Evolutionary conservation across 30 jellyfish, hydroid and myxozoan species (phyloP).

Genomic region (Aurelia coerulea): DNA sequence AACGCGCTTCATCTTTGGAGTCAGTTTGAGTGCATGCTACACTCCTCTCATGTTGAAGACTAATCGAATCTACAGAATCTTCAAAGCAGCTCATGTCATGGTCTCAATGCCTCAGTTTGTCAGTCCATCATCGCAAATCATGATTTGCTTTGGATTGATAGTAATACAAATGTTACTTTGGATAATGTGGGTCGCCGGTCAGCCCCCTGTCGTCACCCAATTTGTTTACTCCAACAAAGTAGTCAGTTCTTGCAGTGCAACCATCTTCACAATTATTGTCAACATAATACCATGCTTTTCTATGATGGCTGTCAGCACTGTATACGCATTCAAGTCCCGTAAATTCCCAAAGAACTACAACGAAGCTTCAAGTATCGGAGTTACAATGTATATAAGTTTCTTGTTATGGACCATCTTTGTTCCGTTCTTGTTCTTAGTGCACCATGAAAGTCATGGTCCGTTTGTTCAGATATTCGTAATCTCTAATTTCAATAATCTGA

Average conservation of each 20-base stretch:
- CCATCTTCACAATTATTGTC: constrained; percentile 32
- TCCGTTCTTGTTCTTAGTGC: background rate
- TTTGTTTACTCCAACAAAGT: constrained; percentile 41
- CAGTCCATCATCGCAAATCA: constrained; percentile 74
- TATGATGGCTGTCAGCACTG: constrained; percentile 71
- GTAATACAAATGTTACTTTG: constrained; percentile 68
- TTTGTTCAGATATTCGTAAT: too few relatives aligned
- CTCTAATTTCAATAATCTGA: too few relatives aligned
- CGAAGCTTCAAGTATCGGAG: constrained; percentile 84
- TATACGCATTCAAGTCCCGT: constrained; percentile 87
- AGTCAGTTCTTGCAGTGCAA: constrained; percentile 36
- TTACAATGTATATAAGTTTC: constrained; percentile 86
- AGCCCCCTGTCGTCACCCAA: constrained; percentile 62
- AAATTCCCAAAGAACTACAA: constrained; percentile 87
- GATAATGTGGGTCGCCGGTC: constrained; percentile 73
- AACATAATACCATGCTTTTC: constrained; percentile 65
- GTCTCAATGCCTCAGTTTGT: constrained; percentile 61
- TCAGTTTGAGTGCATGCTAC: constrained; percentile 74
- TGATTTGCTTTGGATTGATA: constrained; percentile 65
- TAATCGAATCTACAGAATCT: constrained; percentile 80
- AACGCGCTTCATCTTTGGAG: constrained; percentile 71
- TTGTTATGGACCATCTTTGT: constrained; percentile 65
- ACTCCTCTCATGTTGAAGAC: constrained; percentile 84
- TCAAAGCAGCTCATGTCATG: constrained; percentile 57
- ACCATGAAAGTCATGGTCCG: too few relatives aligned